Conservation (phyloP, 1,140 invertebrate species). For the Periplaneta americana region DNA sequence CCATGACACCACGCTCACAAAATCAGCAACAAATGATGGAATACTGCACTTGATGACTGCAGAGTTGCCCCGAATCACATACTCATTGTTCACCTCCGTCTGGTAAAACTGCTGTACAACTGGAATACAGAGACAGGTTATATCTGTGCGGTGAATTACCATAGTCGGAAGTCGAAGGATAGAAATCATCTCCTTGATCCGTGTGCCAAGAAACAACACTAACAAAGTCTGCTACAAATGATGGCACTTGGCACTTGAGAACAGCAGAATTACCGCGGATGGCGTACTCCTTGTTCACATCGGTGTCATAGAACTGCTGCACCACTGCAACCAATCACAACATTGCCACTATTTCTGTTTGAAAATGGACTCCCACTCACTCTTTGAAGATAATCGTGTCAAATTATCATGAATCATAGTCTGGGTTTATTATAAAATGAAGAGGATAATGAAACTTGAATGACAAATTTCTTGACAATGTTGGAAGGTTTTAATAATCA, state of each 20-base stretch:
- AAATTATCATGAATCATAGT: no score
- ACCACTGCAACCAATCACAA: conserved; percentile 57
- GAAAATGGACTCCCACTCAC: no score
- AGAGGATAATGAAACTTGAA: no score
- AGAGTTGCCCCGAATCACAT: conserved; percentile 87
- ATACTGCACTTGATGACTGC: conserved; percentile 92
- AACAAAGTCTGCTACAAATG: conserved; percentile 89
- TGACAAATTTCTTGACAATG: no score
- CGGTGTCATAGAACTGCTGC: conserved; percentile 78
- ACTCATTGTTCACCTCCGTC: conserved; percentile 88
- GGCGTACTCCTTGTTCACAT: conserved; percentile 87
- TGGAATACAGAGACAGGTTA: conserved; percentile 38
- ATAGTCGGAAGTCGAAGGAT: conserved; percentile 29
- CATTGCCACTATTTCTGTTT: no score
- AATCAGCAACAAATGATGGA: conserved; percentile 87
- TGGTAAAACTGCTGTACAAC: conserved; percentile 86
- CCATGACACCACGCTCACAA: conserved; percentile 83
- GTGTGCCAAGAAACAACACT: conserved; percentile 83
- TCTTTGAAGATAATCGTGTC: no score
- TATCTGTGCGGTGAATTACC: conserved; percentile 13
- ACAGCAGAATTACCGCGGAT: conserved; percentile 87
- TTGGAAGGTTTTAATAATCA: no score
- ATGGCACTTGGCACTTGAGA: conserved; percentile 86
- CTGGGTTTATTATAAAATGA: no score
- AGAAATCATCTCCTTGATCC: conserved; percentile 64